Evolutionary conservation across 2,113 vertebrate genomes (phyloP), one percentile per base, ranked within the genome.

Genomic region (Rhinoderma darwinii): DNA sequence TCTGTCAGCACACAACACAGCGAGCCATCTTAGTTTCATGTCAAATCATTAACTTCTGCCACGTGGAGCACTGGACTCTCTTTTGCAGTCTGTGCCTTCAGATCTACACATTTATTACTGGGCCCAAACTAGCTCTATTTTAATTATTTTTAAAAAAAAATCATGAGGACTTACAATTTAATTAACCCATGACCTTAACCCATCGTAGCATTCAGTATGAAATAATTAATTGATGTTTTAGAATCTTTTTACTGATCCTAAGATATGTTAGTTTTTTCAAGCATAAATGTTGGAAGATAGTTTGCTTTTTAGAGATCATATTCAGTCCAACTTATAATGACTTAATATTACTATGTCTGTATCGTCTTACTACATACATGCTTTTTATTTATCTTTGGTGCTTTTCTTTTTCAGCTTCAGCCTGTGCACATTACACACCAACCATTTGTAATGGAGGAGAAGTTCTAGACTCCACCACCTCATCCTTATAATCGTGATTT

Each of bases 391-490:
- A 54, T 44, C 2, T 6, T 2, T 54, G 51, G 17, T 74, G 8
- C 11, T 89, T 88, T 87, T 93, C 82, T 93, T 89, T 94, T 93
- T 8, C 92, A 99, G 98, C 97, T 79, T 97, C 98, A 17, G 97
- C 96, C 81, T 97, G 96, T 10, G 95, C 96, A 43, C 93, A 93
- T 88, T 97, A 95, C 0, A 96, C 99, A 47, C 98, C 97, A 0
- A 97, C 97, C 0, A 96, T 99, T 90, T 99, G 98, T 93, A 99
- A 99, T 0, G 98, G 98, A 89, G 95, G 97, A 90, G 98, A 99
- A 94, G 97, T 99, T n/a, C 95, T 99, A 20, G 98, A 99, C 93
- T 99, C 98, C 85, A 99, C 98, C 89, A 99, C 98, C 59, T 99
- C 98, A 68, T 99, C 98, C 88, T 96, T 99, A 96, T 99, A 93